Evolutionary conservation across 2,113 vertebrate species (phyloP).

Genomic region (Eulacestoma nigropectus): DNA sequence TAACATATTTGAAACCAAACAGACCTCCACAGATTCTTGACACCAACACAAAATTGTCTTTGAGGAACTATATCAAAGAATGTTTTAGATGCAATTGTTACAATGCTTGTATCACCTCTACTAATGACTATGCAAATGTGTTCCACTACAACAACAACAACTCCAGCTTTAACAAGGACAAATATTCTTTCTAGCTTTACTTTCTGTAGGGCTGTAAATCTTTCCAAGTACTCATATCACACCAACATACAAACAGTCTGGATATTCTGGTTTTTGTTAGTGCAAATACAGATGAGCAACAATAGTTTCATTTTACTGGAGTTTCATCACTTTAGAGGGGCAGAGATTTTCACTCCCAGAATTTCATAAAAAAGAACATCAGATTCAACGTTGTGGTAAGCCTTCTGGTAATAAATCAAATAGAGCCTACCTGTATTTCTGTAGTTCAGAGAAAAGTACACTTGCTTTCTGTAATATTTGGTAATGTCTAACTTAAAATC

Average conservation of each 20-base stretch:
- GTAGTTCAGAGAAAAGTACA: background rate
- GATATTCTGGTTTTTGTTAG: background rate
- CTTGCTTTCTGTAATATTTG: background rate
- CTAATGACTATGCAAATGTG: background rate
- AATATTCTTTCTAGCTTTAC: background rate
- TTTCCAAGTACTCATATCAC: background rate
- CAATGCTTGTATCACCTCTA: background rate
- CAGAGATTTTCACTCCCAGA: background rate
- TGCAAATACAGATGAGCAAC: background rate
- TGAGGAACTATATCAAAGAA: background rate
- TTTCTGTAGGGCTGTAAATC: background rate
- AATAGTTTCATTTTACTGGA: background rate
- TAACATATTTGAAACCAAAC: background rate
- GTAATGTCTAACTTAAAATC: background rate
- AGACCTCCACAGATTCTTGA: background rate
- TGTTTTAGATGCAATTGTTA: background rate
- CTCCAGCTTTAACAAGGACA: background rate
- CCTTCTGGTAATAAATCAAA: background rate
- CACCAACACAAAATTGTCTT: background rate
- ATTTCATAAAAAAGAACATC: background rate
- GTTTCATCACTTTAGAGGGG: background rate
- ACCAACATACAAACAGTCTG: background rate
- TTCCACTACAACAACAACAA: background rate
- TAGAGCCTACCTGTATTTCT: background rate
- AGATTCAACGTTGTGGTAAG: background rate